These are phyloP conservation scores for Xenentodon cancila DNA, from an alignment of 2,797 vertebrate genomes.

Conservation along the genomic window DNA sequence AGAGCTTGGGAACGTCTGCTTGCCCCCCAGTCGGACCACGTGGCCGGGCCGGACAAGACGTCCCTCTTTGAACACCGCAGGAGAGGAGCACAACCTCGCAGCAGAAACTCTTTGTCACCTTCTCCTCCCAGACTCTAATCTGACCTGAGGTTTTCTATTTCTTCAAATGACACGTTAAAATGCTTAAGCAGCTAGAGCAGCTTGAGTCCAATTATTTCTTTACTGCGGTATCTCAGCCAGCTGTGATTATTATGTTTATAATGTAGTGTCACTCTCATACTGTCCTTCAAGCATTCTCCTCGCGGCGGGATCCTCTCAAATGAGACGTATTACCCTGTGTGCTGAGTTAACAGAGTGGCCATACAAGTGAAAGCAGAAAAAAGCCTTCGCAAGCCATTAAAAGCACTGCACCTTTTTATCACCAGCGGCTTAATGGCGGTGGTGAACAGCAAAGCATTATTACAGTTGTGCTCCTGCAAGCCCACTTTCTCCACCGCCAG, in stretches of 20 bases:
- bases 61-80: too few relatives aligned
- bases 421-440: conserved; percentile 68
- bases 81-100: conserved; percentile 41
- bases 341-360: conserved; percentile 75
- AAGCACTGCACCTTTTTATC: conserved; percentile 76
- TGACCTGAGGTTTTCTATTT: conserved; percentile 63
- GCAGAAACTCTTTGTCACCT: conserved; percentile 31
- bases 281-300: conserved; percentile 75
- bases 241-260: conserved; percentile 81
- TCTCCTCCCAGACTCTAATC: conserved; percentile 45
- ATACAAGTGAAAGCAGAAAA: conserved; percentile 44
- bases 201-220: conserved; percentile 80
- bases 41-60: too few relatives aligned
- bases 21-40: too few relatives aligned
- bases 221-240: conserved; percentile 71
- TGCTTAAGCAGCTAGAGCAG: conserved; percentile 70
- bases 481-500: conserved; percentile 28
- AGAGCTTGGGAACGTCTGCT: too few relatives aligned
- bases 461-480: conserved; percentile 47
- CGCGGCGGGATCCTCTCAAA: conserved; percentile 72
- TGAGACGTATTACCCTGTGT: conserved; percentile 70
- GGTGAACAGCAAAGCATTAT: conserved; percentile 71
- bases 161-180: conserved; percentile 64
- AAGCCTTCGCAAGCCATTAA: conserved; percentile 68
- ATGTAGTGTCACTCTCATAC: conserved; percentile 74